Evolutionary conservation across 2,797 vertebrate species (phyloP).

Genomic region (Austrolebias charrua): DNA sequence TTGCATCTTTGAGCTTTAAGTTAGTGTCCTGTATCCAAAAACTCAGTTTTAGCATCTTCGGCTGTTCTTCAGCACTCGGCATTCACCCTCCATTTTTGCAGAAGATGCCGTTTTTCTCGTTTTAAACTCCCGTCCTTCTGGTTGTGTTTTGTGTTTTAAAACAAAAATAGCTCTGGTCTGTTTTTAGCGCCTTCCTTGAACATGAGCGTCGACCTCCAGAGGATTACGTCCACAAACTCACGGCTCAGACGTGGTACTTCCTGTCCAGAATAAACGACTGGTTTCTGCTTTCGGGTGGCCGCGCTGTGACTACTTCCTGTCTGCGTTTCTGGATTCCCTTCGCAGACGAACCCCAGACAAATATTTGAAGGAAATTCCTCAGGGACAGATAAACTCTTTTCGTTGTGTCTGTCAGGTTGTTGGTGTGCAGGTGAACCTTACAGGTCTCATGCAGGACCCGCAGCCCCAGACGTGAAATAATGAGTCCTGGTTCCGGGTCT

Average conservation of each 20-base stretch:
- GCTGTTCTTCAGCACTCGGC: no score
- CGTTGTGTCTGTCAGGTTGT: conserved; percentile 65
- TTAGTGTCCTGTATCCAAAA: no score
- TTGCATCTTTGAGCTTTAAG: no score
- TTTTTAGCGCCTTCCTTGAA: no score
- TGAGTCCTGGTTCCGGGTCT: conserved; percentile 26
- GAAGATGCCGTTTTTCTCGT: no score
- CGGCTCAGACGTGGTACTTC: conserved; percentile 35
- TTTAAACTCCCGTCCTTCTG: no score
- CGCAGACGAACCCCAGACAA: conserved; percentile 62
- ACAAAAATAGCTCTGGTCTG: no score
- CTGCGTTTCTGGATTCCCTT: conserved; percentile 34
- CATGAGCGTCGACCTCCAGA: no score
- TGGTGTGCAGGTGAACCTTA: conserved; percentile 77
- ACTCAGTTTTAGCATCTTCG: no score
- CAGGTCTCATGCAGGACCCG: conserved; percentile 58
- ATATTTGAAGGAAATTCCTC: conserved; percentile 80
- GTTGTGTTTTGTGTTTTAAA: no score
- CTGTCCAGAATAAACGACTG: conserved; percentile 37
- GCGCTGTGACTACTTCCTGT: conserved; percentile 48
- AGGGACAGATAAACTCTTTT: conserved; percentile 68
- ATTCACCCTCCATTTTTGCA: no score
- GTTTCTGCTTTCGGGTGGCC: conserved; percentile 43
- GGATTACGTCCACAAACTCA: conserved; percentile 29
- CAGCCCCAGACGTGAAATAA: conserved; percentile 43